Evolutionary conservation across 2,888 invertebrate species (phyloP).

Genomic region (Mylabris sibirica): DNA sequence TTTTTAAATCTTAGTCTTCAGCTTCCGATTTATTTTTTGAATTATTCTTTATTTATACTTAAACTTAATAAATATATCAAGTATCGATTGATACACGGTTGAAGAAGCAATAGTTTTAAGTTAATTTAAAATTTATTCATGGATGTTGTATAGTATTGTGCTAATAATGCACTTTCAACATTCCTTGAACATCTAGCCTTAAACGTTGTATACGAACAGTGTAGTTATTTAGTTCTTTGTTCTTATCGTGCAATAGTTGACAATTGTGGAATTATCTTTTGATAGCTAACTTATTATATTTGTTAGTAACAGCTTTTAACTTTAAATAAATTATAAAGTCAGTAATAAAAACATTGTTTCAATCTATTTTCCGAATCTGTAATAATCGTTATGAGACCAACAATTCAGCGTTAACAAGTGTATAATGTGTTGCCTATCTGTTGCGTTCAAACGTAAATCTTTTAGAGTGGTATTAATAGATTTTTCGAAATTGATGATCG

Average conservation of each 20-base stretch:
- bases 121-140: constrained; percentile 36
- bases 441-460: background rate
- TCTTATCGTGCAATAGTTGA: constrained; percentile 58
- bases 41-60: constrained; percentile 18
- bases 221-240: constrained; percentile 50
- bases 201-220: constrained; percentile 59
- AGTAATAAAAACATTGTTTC: constrained; percentile 19
- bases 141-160: constrained; percentile 31
- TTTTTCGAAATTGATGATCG: background rate
- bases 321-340: constrained; percentile 54
- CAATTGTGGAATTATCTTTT: constrained; percentile 50
- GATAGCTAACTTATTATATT: constrained; percentile 54
- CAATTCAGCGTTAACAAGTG: background rate
- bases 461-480: background rate
- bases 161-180: constrained; percentile 37
- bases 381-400: too few species aligned
- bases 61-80: background rate
- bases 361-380: too few species aligned
- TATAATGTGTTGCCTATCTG: constrained; percentile 13
- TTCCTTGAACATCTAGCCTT: constrained; percentile 56
- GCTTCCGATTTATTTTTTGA: constrained; percentile 13
- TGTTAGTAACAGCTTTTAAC: constrained; percentile 57
- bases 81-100: constrained; percentile 20
- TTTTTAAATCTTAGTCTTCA: too few species aligned
- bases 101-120: constrained; percentile 50